These are phyloP conservation scores for Apostichopus californicus DNA, from an alignment of 35 echinoderm and acorn worm species.

Conservation along the genomic window DNA sequence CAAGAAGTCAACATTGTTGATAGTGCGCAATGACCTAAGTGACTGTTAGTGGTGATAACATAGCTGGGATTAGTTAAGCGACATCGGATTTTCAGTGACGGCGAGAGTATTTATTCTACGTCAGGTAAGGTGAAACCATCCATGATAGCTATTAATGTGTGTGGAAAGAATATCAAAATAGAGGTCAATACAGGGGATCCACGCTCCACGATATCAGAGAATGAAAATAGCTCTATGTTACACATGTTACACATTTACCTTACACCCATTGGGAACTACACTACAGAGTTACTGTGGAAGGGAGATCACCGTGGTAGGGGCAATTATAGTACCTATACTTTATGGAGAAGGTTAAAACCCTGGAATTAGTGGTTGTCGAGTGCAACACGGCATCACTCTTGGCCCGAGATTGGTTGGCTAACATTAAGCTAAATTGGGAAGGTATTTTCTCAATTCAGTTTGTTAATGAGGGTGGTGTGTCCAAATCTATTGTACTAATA, in stretches of 20 bases:
- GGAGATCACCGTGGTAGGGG: slow-evolving; percentile 22
- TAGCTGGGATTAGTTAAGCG: background rate
- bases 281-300: background rate
- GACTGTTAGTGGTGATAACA: too few species aligned
- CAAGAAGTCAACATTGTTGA: too few species aligned
- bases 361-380: slow-evolving; percentile 32
- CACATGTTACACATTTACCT: background rate
- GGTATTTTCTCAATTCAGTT: slow-evolving; percentile 25
- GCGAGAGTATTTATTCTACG: slow-evolving; percentile 22
- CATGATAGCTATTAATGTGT: slow-evolving; percentile 41
- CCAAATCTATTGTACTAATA: background rate
- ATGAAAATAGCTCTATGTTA: slow-evolving; percentile 16
- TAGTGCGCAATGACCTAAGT: too few species aligned
- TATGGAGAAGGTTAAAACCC: slow-evolving; percentile 18
- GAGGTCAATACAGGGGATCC: slow-evolving; percentile 15
- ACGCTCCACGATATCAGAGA: slow-evolving; percentile 43
- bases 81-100: slow-evolving; percentile 44
- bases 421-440: slow-evolving; percentile 43
- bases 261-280: slow-evolving; percentile 12
- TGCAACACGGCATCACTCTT: slow-evolving; percentile 33
- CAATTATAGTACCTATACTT: slow-evolving; percentile 28
- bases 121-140: background rate
- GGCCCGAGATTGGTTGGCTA: slow-evolving; percentile 30
- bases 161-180: slow-evolving; percentile 44
- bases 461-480: background rate